phyloP scores from a whole-genome alignment of 2,888 invertebrate genomes.

The Microctonus brassicae region DNA sequence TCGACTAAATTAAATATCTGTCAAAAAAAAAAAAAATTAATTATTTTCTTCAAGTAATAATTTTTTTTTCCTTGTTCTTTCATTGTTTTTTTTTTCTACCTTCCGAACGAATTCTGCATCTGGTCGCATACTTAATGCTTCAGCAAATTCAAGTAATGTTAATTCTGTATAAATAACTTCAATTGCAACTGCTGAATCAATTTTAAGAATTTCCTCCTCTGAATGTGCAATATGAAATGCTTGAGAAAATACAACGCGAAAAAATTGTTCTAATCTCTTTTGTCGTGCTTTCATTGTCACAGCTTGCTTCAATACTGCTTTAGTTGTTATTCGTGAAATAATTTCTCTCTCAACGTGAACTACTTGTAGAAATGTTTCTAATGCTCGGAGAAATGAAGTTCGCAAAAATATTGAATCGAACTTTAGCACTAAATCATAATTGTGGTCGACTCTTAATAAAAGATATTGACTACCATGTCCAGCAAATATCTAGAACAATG shows the following conservation, averaged over 20 bases:
- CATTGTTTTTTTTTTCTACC: conserved; percentile 46
- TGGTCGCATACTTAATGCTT: conserved; percentile 73
- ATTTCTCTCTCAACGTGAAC: conserved; percentile 52
- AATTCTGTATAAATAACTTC: conserved; percentile 72
- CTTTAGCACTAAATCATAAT: conserved; percentile 73
- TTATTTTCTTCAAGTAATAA: background rate
- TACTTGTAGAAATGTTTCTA: conserved; percentile 65
- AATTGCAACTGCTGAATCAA: conserved; percentile 68
- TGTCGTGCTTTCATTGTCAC: conserved; percentile 71
- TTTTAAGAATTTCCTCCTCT: conserved; percentile 65
- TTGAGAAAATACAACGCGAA: conserved; percentile 68
- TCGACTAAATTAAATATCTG: conserved; percentile 74
- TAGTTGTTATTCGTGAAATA: conserved; percentile 54
- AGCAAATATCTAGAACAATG: conserved; percentile 58
- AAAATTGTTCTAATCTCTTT: conserved; percentile 72
- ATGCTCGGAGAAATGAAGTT: conserved; percentile 62
- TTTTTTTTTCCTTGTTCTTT: too few relatives aligned
- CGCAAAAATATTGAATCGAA: conserved; percentile 69
- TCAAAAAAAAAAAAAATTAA: background rate
- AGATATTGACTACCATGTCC: conserved; percentile 65
- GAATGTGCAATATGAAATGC: conserved; percentile 69
- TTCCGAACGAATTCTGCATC: conserved; percentile 73
- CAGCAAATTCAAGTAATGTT: conserved; percentile 74
- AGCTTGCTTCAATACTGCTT: conserved; percentile 62
- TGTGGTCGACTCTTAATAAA: conserved; percentile 69